Percentiles rank a stretch among this genome's conserved stretches.
Conservation (phyloP, 2,113 vertebrate genomes). For the Casuarius casuarius region DNA sequence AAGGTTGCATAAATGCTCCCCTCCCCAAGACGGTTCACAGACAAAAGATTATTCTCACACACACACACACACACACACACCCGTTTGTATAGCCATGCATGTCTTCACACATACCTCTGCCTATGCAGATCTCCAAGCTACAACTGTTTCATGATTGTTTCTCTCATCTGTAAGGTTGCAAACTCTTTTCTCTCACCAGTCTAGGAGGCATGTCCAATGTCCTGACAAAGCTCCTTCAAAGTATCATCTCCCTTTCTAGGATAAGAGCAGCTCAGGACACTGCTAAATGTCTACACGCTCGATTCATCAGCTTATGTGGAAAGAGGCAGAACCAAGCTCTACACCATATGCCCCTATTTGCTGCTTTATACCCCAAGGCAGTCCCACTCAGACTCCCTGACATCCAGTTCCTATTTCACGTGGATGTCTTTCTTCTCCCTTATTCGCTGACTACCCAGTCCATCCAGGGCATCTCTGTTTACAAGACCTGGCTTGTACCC, state of each 20-base stretch:
- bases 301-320: not conserved
- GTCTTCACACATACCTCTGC: not conserved
- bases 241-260: not conserved
- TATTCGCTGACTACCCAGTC: not conserved
- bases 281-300: not conserved
- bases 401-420: not conserved
- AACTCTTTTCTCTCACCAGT: too few species aligned
- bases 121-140: not conserved
- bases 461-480: not conserved
- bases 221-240: not conserved
- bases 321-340: not conserved
- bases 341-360: fast-evolving
- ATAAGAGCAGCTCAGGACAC: not conserved
- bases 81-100: not conserved
- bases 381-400: not conserved
- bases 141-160: not conserved
- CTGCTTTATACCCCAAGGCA: not conserved
- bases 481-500: not conserved
- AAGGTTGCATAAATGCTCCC: not conserved
- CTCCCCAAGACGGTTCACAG: not conserved
- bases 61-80: too few species aligned
- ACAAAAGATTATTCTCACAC: too few species aligned
- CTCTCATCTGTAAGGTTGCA: too few species aligned
- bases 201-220: not conserved
- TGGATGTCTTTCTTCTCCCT: not conserved